Base-by-base conservation (phyloP, 2,888 invertebrate species). In the Phengaris alcon region DNA sequence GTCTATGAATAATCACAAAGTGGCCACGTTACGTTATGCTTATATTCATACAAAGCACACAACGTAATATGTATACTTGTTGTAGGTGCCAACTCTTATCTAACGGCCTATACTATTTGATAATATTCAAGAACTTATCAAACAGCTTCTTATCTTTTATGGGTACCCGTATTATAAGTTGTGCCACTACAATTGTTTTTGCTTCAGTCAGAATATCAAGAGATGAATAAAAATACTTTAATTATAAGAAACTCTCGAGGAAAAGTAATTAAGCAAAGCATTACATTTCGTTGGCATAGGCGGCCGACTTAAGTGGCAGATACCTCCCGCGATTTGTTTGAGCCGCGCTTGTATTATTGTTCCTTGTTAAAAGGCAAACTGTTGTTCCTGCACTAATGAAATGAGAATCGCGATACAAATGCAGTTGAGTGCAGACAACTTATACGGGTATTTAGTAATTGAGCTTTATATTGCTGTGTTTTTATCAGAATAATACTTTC, bases 271-370 rank as follows among this genome's bases (percentile, higher is more conserved):
- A 69, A 69, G 48, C 69, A 69, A 72, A 48, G 46, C 59, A 77
- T 82, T 83, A 84, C 84, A 77, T 73, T 78, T 80, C 84, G 80
- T 82, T 90, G 87, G 87, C 82, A 88, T 74, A 76, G 78, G 75
- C 78, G 77, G 84, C 80, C 83, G 75, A 75, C 83, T 83, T 83
- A 87, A 87, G 86, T 87, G 87, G 86, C 85, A 85, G 86, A 85
- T 86, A 87, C 85, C 85, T 85, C 82, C 81, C 82, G 82, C 86
- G 88, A 91, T 91, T 91, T 91, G 90, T 91, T 87, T 87, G 80
- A 86, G 84, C 83, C 81, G 79, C 82, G 86, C 80, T 82, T 80
- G 82, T 75, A 86, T 88, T 88, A 89, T 88, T 87, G 87, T 87
- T 72, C 85, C 88, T 90, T 88, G 88, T 87, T 90, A 88, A 86